Percentiles rank a stretch among this genome's conserved stretches.
Conservation (phyloP, 2,113 vertebrate species). For the Ameiurus melas region DNA sequence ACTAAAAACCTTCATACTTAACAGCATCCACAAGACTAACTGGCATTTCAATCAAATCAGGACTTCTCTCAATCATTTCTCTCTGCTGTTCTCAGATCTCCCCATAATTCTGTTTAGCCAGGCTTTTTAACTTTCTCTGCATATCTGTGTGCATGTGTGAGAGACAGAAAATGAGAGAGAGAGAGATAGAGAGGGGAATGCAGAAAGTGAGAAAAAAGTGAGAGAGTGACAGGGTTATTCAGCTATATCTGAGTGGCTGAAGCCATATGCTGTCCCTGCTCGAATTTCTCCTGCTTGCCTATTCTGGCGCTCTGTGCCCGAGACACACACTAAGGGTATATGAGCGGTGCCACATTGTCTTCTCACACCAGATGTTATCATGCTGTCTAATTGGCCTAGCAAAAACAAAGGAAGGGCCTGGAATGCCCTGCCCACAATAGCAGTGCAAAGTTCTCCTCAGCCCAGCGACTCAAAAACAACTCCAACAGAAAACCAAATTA, state of each 20-base stretch:
- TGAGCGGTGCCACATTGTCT: constrained; percentile 67
- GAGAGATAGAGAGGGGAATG: neutral
- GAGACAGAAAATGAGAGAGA: neutral
- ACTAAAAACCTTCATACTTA: constrained; percentile 31
- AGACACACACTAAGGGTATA: constrained; percentile 60
- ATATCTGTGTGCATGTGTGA: constrained; percentile 23
- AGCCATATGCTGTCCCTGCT: constrained; percentile 68
- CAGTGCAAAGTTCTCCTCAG: constrained; percentile 30
- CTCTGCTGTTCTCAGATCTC: constrained; percentile 36
- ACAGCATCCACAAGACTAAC: constrained; percentile 36
- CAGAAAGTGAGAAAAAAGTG: constrained; percentile 16
- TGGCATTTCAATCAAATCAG: constrained; percentile 40
- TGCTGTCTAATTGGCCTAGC: constrained; percentile 71
- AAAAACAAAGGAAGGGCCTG: constrained; percentile 73
- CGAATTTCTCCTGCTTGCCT: constrained; percentile 60
- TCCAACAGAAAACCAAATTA: neutral
- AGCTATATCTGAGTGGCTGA: constrained; percentile 61
- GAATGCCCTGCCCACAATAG: constrained; percentile 58
- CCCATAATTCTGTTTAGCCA: constrained; percentile 44
- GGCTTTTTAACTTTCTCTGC: constrained; percentile 47
- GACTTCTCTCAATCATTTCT: constrained; percentile 42
- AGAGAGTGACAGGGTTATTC: constrained; percentile 37
- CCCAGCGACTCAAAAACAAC: constrained; percentile 39
- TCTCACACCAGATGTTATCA: constrained; percentile 71
- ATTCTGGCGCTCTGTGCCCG: constrained; percentile 49